Percentiles rank a stretch among this genome's conserved stretches.
Conservation (phyloP, 2,888 invertebrate species). For the Meloe dianella region DNA sequence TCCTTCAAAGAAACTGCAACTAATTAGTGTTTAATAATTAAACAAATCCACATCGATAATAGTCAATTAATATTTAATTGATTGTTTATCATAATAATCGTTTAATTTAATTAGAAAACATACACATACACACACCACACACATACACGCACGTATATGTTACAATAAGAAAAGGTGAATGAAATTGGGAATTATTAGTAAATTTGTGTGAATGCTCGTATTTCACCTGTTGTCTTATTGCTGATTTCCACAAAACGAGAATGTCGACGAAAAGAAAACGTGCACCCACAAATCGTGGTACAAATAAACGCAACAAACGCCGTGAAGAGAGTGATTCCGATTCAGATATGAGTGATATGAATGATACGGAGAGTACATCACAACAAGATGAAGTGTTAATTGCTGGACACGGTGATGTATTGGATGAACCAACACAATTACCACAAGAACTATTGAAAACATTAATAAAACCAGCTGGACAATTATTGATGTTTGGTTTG, state of each 20-base stretch:
- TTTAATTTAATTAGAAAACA: background rate
- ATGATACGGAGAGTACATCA: conserved; percentile 54
- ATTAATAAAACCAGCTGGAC: conserved; percentile 73
- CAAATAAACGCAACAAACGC: conserved; percentile 52
- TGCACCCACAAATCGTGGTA: conserved; percentile 52
- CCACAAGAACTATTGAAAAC: conserved; percentile 72
- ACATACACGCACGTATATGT: background rate
- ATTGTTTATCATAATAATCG: background rate
- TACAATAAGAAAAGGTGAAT: background rate
- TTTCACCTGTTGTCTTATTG: background rate
- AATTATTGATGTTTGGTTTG: conserved; percentile 81
- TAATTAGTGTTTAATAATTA: background rate
- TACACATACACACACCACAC: background rate
- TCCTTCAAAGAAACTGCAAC: background rate
- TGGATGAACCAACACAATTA: conserved; percentile 67
- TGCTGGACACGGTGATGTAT: conserved; percentile 61
- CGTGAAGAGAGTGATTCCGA: conserved; percentile 59
- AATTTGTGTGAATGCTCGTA: background rate
- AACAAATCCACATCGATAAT: background rate
- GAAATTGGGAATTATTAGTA: background rate
- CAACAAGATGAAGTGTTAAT: conserved; percentile 65
- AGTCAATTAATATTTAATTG: background rate
- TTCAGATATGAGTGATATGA: conserved; percentile 57
- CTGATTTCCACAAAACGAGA: background rate
- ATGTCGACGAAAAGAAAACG: conserved; percentile 57